Base-by-base conservation (phyloP, 2,797 vertebrate species). In the Falco berigora region DNA sequence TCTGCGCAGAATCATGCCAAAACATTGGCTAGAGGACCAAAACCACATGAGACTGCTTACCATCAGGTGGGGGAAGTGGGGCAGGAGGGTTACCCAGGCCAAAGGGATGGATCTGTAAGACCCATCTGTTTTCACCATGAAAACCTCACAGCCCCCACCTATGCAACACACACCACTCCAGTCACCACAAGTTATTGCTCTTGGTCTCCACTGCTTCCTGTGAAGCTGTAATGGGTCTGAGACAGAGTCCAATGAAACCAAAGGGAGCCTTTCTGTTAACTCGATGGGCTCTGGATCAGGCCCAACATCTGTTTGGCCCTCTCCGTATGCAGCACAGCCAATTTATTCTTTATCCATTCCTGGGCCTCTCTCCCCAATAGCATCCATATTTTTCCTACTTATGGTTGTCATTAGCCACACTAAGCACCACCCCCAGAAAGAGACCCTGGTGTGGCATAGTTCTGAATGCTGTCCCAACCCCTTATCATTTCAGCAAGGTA, bases 291-390 rank as follows among this genome's bases (percentile, higher is more conserved):
- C 84, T 96, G 96, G 95, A 94, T 89, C 61, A 87, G 84, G 38
- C 77, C 56, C 94, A 94, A 96, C 96, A 96, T 96, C 93, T 96
- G 94, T 94, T 95, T 96, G 96, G 95, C 92, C 95, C 78, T 96
- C 74, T 93, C 90, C 64, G 32, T 87, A 82, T 58, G 61, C 61
- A 80, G 90, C 1, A 6, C 64, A 95, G 96, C 92, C 96, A 97
- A 96, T 72, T 93, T 85, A 74, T 94, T 91, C 94, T 92, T 93
- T 94, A 95, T 95, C 96, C 95, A 85, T 91, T 94, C 56, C 90
- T 87, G 47, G 71, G 71, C 92, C 90, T 93, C 82, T 38, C 76
- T 92, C 74, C 89, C 77, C 94, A 96, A 88, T 32, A 95, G 83
- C 7, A 8, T 92, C 86, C 83, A 59, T 93, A 85, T 93, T 96